phyloP scores from a whole-genome alignment of 2,113 vertebrate genomes.

The Sinocyclocheilus grahami region DNA sequence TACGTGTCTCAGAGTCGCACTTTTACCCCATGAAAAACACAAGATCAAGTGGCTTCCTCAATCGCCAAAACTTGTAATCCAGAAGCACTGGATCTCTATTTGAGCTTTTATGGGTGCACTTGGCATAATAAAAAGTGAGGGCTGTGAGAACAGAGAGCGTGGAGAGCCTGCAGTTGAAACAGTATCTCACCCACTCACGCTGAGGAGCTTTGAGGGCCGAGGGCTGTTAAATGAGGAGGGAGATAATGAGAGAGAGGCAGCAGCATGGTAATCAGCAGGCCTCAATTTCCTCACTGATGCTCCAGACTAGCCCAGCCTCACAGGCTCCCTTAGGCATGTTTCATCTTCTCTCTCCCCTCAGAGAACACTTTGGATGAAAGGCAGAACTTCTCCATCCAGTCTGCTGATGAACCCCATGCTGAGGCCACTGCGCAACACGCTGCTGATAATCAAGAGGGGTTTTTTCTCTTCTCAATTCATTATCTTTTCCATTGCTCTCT shows the following conservation, averaged over 20 bases:
- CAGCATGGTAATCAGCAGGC: slow-evolving; percentile 46
- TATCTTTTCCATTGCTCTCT: background rate
- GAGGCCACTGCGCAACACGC: slow-evolving; percentile 30
- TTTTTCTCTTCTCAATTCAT: slow-evolving; percentile 27
- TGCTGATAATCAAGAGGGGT: slow-evolving; percentile 3
- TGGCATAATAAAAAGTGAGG: slow-evolving; percentile 11
- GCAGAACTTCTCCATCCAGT: slow-evolving; percentile 33
- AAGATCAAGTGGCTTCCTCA: background rate
- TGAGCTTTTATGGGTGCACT: background rate
- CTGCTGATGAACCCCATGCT: slow-evolving; percentile 34
- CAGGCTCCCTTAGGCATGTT: slow-evolving; percentile 43
- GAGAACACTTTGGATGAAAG: slow-evolving; percentile 37
- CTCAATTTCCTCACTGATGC: slow-evolving; percentile 47
- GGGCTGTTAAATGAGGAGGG: slow-evolving; percentile 37
- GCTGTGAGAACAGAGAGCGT: slow-evolving; percentile 1
- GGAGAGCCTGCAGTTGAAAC: slow-evolving; percentile 44
- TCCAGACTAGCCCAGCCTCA: slow-evolving; percentile 44
- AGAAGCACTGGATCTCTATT: background rate
- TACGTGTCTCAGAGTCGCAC: background rate
- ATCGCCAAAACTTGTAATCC: background rate
- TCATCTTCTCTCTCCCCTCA: slow-evolving; percentile 29
- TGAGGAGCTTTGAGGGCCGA: slow-evolving; percentile 30
- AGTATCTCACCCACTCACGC: slow-evolving; percentile 15
- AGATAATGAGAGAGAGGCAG: slow-evolving; percentile 44
- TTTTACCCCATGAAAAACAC: background rate